These are phyloP conservation scores for Daphoenositta chrysoptera DNA, from an alignment of 2,113 vertebrate species.

Conservation along the genomic window DNA sequence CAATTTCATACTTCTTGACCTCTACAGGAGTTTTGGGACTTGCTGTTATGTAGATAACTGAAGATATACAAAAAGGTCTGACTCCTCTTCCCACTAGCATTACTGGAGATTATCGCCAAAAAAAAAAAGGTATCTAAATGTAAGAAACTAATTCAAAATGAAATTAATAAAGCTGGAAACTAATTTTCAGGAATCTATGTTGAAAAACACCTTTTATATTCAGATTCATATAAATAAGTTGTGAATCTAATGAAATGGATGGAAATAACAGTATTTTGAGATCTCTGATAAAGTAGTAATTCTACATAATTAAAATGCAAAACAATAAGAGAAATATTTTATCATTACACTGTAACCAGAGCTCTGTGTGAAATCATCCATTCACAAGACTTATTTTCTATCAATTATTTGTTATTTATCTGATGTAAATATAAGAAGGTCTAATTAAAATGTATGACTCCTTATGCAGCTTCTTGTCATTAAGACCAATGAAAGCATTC, in stretches of 20 bases:
- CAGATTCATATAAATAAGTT: background rate
- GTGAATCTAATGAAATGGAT: constrained; percentile 17
- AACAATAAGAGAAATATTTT: constrained; percentile 66
- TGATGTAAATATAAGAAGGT: constrained; percentile 75
- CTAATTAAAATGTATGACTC: constrained; percentile 79
- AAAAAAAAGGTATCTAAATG: background rate
- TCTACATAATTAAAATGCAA: constrained; percentile 73
- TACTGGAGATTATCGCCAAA: background rate
- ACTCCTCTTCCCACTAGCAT: background rate
- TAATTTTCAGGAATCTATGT: background rate
- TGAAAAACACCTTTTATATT: constrained; percentile 11
- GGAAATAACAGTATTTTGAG: constrained; percentile 12
- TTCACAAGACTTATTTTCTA: constrained; percentile 73
- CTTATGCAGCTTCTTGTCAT: constrained; percentile 71
- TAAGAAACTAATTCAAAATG: background rate
- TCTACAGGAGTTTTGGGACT: background rate
- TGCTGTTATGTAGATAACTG: background rate
- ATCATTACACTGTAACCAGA: constrained; percentile 74
- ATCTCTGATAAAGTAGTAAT: constrained; percentile 8
- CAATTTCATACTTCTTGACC: background rate
- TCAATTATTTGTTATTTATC: constrained; percentile 81
- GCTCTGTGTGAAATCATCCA: constrained; percentile 68
- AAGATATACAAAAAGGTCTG: background rate
- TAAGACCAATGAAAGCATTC: constrained; percentile 76
- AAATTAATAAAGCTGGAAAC: constrained; percentile 24